Evolutionary conservation across 2,888 invertebrate species (phyloP).

Genomic region (Venusia cambrica): DNA sequence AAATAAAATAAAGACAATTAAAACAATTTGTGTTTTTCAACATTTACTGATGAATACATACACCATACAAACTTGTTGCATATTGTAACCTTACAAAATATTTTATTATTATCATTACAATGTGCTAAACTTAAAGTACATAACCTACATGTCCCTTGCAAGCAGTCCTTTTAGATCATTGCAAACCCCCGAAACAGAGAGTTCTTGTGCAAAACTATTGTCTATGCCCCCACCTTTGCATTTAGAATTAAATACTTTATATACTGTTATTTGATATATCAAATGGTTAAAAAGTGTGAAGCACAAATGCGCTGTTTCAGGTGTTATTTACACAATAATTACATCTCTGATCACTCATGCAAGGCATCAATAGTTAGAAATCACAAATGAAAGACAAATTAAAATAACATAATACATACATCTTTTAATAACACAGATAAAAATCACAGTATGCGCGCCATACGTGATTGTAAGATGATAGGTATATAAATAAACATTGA

Average conservation of each 20-base stretch:
- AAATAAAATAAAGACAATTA: constrained; percentile 1
- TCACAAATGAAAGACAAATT: constrained; percentile 35
- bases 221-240: constrained; percentile 55
- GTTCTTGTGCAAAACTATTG: constrained; percentile 51
- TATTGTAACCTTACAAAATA: constrained; percentile 77
- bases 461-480: constrained; percentile 30
- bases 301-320: constrained; percentile 28
- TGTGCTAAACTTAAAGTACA: constrained; percentile 77
- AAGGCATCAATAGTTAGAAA: constrained; percentile 43
- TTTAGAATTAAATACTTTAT: constrained; percentile 30
- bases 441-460: constrained; percentile 36
- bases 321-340: constrained; percentile 26
- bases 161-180: constrained; percentile 54
- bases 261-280: constrained; percentile 21
- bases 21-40: constrained; percentile 50
- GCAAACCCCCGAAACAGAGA: constrained; percentile 14
- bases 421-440: constrained; percentile 33
- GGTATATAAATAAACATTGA: constrained; percentile 33
- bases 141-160: constrained; percentile 73
- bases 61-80: constrained; percentile 78
- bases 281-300: constrained; percentile 7
- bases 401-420: constrained; percentile 35
- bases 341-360: constrained; percentile 25
- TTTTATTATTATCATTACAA: constrained; percentile 71
- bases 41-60: constrained; percentile 80